Evolutionary conservation across 2,888 invertebrate species (phyloP), one percentile per base, ranked within the genome.

Genomic region (Dryobotodes eremita): DNA sequence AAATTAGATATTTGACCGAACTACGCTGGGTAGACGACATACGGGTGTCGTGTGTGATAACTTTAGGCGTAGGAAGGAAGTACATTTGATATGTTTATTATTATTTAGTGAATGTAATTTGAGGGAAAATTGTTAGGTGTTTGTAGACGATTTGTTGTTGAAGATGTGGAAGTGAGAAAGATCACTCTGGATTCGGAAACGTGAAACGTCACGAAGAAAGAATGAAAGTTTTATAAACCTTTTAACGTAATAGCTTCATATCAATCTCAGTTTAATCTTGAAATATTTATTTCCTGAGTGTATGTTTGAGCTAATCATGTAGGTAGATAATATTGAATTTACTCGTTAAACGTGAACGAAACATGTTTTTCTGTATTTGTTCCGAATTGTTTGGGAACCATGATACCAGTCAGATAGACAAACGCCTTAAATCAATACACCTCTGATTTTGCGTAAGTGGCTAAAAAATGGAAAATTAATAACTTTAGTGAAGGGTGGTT

Each of bases 1-100:
- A 92, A 92, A 92, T 92, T 92, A 91, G 86, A 92, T 90, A 87
- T 89, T 91, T 88, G 83, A 83, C 82, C 74, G 71, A 83, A 79
- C 82, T 77, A 76, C 77, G 83, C 72, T 72, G 68, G 74, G 61
- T 65, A 62, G 15, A 76, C 70, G 77, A 86, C 80, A 70, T 55
- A 79, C 68, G 48, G 68, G 20, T 50, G 2, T 53, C 3, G 55
- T 31, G 82, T 61, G 70, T 48, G 36, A 59, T 11, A 50, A 61
- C 66, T 72, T 74, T 31, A 50, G 11, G 26, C 23, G 50, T 20
- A 57, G 77, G 55, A 74, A 71, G 75, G 61, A 75, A 64, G n/a
- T 7, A 71, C 57, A 82, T 80, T 78, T 78, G 36, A 68, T 71
- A 57, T 23, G 46, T 78, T 66, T 73, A 62, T 71, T 83, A 42